Conservation (phyloP, 2,797 vertebrate genomes). For the Sebastes wilsoni region DNA sequence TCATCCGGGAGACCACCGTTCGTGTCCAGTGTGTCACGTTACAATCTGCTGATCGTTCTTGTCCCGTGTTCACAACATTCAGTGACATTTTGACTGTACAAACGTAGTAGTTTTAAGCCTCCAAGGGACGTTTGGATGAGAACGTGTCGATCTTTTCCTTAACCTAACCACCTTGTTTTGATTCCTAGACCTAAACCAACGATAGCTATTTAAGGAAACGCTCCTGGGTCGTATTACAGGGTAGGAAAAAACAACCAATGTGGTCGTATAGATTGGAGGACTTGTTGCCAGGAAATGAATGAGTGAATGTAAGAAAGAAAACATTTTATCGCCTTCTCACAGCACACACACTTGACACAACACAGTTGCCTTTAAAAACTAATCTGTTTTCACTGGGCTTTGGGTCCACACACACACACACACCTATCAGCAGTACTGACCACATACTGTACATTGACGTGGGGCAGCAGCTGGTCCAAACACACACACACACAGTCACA, state of each 20-base stretch:
- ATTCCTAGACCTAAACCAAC: background rate
- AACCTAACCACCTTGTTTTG: background rate
- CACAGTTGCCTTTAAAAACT: background rate
- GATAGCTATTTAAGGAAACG: rapidly evolving
- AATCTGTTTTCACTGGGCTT: background rate
- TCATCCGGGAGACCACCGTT: too few species aligned
- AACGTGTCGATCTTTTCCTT: background rate
- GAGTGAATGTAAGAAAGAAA: background rate
- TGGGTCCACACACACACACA: background rate
- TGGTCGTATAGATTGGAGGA: too few species aligned
- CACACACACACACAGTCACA: background rate
- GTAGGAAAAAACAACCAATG: too few species aligned
- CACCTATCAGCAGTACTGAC: background rate
- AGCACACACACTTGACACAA: background rate
- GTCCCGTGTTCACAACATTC: too few species aligned
- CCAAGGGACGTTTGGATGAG: too few species aligned
- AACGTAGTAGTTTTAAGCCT: too few species aligned
- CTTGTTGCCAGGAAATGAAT: background rate
- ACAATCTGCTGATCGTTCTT: too few species aligned
- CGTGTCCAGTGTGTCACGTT: too few species aligned
- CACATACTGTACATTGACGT: background rate
- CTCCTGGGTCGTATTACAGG: too few species aligned
- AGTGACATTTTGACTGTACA: too few species aligned
- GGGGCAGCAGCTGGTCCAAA: background rate
- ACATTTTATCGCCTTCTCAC: background rate